phyloP scores from a whole-genome alignment of 2,113 vertebrate genomes.

The Fulmarus glacialis region DNA sequence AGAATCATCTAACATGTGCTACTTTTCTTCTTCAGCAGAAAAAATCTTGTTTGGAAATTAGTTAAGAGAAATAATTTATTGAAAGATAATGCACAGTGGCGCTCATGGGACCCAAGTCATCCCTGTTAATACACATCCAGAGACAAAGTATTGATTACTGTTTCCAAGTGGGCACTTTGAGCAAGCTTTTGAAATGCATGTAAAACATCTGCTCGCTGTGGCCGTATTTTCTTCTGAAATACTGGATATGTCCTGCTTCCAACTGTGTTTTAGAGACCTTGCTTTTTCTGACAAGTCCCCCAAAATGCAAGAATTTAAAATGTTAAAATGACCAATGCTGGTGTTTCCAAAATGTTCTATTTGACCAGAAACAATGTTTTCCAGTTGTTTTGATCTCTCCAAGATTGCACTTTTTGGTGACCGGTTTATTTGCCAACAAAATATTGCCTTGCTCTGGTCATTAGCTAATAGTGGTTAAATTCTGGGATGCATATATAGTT shows the following conservation, averaged over 20 bases:
- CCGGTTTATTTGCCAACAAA: neutral
- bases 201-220: neutral
- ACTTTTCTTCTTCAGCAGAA: neutral
- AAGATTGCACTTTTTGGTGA: neutral
- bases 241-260: neutral
- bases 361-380: neutral
- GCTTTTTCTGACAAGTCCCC: neutral
- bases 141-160: neutral
- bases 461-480: neutral
- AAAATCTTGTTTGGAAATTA: neutral
- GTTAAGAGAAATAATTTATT: neutral
- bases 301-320: neutral
- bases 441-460: neutral
- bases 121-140: neutral
- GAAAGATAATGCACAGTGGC: neutral
- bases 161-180: neutral
- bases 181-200: neutral
- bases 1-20: rapidly evolving
- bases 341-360: neutral
- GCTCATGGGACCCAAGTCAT: neutral
- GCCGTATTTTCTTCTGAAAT: neutral
- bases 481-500: neutral
- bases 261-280: neutral
- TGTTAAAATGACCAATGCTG: neutral
- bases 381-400: neutral